These are phyloP conservation scores for Chrysolophus pictus DNA, from an alignment of 2,797 vertebrate species.

Conservation along the genomic window DNA sequence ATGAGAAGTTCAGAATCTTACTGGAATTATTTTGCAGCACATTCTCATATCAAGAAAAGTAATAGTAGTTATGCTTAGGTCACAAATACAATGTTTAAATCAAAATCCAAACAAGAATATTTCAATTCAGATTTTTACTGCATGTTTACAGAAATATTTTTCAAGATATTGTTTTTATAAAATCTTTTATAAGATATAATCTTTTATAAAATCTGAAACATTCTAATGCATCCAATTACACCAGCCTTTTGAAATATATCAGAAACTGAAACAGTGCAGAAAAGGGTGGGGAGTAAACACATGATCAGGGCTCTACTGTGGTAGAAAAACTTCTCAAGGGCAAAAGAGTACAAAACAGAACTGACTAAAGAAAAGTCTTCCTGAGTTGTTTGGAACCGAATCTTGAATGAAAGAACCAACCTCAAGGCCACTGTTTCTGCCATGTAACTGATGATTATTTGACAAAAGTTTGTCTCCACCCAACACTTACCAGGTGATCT, in stretches of 20 bases:
- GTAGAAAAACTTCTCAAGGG: neutral
- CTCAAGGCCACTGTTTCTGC: neutral
- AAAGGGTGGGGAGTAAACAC: neutral
- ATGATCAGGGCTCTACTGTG: neutral
- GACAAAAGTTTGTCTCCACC: neutral
- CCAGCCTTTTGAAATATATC: neutral
- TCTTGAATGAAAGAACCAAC: neutral
- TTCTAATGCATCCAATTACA: neutral
- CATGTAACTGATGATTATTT: neutral
- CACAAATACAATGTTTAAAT: neutral
- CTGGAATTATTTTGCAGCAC: neutral
- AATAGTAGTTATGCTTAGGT: neutral
- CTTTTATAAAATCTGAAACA: no score
- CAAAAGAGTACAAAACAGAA: neutral
- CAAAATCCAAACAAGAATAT: neutral
- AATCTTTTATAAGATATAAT: neutral
- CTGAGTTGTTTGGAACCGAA: neutral
- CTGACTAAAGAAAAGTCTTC: neutral
- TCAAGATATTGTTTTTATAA: neutral
- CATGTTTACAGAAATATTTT: neutral
- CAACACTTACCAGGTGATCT: neutral
- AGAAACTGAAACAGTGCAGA: neutral
- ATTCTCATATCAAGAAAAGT: neutral
- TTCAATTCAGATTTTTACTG: neutral
- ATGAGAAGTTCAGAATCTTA: neutral